A percentile compares a stretch with the other conserved stretches of the same genome.
Conservation (phyloP, 2,797 vertebrate species). For the Alouatta caraya region DNA sequence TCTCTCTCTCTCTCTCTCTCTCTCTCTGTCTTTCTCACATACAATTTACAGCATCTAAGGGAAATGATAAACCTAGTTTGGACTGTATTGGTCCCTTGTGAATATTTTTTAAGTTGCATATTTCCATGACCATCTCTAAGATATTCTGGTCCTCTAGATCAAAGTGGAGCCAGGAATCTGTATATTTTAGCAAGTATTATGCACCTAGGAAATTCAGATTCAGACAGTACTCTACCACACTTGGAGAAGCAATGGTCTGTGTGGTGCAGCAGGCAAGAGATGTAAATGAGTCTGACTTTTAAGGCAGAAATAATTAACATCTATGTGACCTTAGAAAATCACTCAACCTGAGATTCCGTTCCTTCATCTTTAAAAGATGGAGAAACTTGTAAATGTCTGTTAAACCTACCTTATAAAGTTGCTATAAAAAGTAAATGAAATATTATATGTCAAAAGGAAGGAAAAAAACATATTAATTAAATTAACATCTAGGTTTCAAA, state of each 20-base stretch:
- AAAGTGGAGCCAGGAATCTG: not conserved
- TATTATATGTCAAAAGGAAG: not conserved
- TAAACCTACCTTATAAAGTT: not conserved
- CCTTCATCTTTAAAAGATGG: not conserved
- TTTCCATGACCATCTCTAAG: not conserved
- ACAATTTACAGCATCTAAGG: not conserved
- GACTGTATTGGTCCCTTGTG: not conserved
- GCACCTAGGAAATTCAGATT: not conserved
- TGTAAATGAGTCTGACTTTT: not conserved
- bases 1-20: too few species aligned
- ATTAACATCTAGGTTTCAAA: not conserved
- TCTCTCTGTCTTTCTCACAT: not conserved
- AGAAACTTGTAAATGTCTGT: not conserved
- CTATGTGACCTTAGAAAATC: not conserved
- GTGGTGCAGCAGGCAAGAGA: not conserved
- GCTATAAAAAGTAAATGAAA: not conserved
- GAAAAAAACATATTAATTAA: not conserved
- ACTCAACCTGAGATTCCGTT: not conserved
- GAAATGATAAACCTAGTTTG: not conserved
- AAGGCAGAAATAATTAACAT: not conserved
- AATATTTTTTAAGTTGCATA: not conserved
- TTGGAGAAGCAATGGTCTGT: not conserved
- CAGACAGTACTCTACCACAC: not conserved
- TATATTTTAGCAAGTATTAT: not conserved
- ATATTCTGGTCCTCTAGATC: not conserved